Evolutionary conservation across 1,140 invertebrate genomes (phyloP).

Genomic region (Drosophila pseudoobscura): DNA sequence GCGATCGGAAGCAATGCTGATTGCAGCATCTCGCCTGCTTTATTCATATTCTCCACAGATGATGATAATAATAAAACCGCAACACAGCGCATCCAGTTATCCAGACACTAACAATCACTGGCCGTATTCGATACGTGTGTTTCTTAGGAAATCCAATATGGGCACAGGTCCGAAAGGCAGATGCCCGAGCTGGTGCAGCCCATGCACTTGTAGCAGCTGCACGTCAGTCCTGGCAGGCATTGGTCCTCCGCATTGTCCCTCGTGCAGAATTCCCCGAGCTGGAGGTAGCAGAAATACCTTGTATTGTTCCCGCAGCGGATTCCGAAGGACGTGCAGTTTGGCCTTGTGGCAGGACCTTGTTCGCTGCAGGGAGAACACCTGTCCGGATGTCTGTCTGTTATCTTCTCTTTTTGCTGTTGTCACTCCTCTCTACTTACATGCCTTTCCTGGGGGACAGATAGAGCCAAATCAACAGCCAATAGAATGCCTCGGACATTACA

Average conservation of each 20-base stretch:
- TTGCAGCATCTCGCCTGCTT: slow-evolving; percentile 41
- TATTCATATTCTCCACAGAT: slow-evolving; percentile 43
- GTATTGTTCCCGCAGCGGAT: neutral
- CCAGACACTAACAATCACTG: neutral
- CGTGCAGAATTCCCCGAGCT: neutral
- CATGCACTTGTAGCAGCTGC: neutral
- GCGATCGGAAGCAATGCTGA: slow-evolving; percentile 21
- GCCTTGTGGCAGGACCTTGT: too few species aligned
- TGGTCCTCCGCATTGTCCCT: neutral
- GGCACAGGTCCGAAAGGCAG: slow-evolving; percentile 1
- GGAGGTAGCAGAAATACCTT: slow-evolving; percentile 1
- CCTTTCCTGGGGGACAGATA: too few species aligned
- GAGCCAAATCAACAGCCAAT: too few species aligned
- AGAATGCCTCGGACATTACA: too few species aligned
- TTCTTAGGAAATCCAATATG: neutral
- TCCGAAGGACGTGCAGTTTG: too few species aligned
- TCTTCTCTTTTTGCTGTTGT: too few species aligned
- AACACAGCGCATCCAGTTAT: slow-evolving; percentile 25
- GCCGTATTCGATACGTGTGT: neutral
- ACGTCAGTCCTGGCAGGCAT: slow-evolving; percentile 2
- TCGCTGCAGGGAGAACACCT: too few species aligned
- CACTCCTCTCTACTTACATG: too few species aligned
- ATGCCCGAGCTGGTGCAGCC: neutral
- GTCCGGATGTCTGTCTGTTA: too few species aligned
- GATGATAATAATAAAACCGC: slow-evolving; percentile 55